Percentiles rank a stretch among this genome's conserved stretches.
These are phyloP conservation scores for Caenorhabditis wallacei DNA, from an alignment of 2,888 invertebrate species.

Conservation along the genomic window DNA sequence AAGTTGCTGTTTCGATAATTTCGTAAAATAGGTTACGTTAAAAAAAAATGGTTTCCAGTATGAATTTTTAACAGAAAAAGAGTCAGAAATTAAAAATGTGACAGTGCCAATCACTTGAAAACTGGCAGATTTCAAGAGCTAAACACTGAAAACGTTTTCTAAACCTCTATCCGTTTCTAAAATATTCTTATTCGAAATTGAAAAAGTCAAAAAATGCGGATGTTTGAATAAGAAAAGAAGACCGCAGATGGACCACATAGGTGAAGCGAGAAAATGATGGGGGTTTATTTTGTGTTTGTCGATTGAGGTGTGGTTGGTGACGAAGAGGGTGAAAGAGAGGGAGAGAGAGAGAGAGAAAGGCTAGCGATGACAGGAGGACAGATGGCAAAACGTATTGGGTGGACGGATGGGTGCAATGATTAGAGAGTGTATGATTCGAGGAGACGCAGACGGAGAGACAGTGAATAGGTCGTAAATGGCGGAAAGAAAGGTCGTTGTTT, in stretches of 20 bases:
- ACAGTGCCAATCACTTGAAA: no score
- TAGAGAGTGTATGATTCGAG: constrained; percentile 1
- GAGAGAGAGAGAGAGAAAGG: constrained; percentile 14
- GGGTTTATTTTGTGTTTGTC: constrained; percentile 14
- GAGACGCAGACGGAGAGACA: constrained; percentile 5
- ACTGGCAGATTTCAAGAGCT: no score
- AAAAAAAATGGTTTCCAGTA: no score
- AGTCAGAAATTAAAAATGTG: no score
- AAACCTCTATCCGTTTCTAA: neutral
- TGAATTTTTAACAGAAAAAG: no score
- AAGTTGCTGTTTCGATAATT: no score
- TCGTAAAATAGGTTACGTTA: no score
- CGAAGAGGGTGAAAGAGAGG: neutral
- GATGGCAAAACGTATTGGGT: constrained; percentile 43
- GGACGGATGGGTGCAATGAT: constrained; percentile 7
- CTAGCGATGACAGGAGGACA: constrained; percentile 35
- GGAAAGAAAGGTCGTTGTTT: constrained; percentile 48
- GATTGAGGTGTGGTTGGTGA: constrained; percentile 6
- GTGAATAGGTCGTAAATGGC: constrained; percentile 46
- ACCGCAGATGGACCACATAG: neutral
- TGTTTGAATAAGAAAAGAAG: neutral
- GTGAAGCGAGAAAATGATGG: constrained; percentile 27
- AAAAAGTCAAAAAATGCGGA: neutral
- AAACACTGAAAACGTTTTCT: no score
- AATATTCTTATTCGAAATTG: neutral